A percentile compares a stretch with the other conserved stretches of the same genome.
Evolutionary conservation across 2,113 vertebrate species (phyloP).

Genomic region (Stigmatopora nigra): DNA sequence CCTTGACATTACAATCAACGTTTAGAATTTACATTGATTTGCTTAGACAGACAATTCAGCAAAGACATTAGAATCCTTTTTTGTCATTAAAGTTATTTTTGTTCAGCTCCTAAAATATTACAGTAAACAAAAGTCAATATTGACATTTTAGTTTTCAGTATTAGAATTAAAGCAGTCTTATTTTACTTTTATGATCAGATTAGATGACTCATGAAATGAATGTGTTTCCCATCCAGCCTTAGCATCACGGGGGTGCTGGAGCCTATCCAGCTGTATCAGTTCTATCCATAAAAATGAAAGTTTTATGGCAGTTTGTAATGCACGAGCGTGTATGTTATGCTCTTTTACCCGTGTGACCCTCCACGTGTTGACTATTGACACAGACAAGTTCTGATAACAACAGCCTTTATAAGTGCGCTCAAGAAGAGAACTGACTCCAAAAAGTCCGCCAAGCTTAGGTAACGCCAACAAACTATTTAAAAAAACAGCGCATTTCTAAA

Average conservation of each 20-base stretch:
- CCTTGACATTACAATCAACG: neutral
- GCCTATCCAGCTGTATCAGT: neutral
- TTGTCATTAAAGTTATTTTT: too few relatives aligned
- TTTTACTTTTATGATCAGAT: neutral
- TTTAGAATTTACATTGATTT: too few relatives aligned
- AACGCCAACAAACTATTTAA: conserved; percentile 16
- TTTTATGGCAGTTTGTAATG: conserved; percentile 12
- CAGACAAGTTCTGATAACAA: conserved; percentile 73
- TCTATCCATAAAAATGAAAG: neutral
- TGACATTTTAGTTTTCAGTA: neutral
- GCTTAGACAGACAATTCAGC: too few relatives aligned
- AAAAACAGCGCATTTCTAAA: neutral
- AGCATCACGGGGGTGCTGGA: too few relatives aligned
- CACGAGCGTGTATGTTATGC: conserved; percentile 19
- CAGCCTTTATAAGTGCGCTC: conserved; percentile 62
- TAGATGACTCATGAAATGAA: too few relatives aligned
- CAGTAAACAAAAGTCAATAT: neutral
- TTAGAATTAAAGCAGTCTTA: neutral
- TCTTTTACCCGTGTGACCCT: conserved; percentile 60
- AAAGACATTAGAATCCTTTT: too few relatives aligned
- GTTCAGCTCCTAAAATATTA: too few relatives aligned
- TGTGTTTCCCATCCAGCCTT: too few relatives aligned
- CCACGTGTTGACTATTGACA: conserved; percentile 80
- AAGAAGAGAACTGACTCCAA: conserved; percentile 33
- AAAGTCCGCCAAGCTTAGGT: conserved; percentile 42